These are phyloP conservation scores for Tiliacea citrago DNA, from an alignment of 2,888 invertebrate species.

Conservation along the genomic window DNA sequence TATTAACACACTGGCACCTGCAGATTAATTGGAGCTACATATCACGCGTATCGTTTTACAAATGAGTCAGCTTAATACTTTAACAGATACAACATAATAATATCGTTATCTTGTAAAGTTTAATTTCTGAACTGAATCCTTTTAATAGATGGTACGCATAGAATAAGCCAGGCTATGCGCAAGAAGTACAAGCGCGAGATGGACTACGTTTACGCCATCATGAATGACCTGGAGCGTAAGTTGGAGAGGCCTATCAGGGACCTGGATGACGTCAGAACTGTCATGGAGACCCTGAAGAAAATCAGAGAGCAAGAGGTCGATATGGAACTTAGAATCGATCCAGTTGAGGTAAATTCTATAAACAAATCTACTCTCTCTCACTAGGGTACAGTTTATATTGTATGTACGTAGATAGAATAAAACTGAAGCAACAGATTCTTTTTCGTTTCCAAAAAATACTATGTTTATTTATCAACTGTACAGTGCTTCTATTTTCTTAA, in stretches of 20 bases:
- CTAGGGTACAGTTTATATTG: background rate
- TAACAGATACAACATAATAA: background rate
- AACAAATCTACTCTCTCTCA: background rate
- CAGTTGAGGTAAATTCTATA: constrained; percentile 93
- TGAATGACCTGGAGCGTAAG: constrained; percentile 97
- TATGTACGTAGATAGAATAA: background rate
- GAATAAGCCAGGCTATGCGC: constrained; percentile 96
- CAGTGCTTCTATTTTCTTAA: too few species aligned
- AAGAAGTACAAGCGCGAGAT: constrained; percentile 97
- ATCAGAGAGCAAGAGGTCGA: constrained; percentile 98
- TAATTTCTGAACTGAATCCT: background rate
- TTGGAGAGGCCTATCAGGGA: constrained; percentile 97
- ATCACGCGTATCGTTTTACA: background rate
- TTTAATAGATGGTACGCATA: constrained; percentile 92
- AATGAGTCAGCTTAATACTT: background rate
- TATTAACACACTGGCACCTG: too few species aligned
- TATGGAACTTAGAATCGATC: constrained; percentile 98
- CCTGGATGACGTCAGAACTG: constrained; percentile 97
- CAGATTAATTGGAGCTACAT: background rate
- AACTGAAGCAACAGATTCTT: background rate
- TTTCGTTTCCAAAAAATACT: background rate
- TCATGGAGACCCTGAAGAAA: constrained; percentile 98
- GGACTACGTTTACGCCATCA: constrained; percentile 98
- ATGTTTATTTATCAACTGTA: background rate
- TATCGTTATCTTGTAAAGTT: background rate